A percentile compares a stretch with the other conserved stretches of the same genome.
These are phyloP conservation scores for Megalopta genalis DNA, from an alignment of 1,140 invertebrate species.

Conservation along the genomic window DNA sequence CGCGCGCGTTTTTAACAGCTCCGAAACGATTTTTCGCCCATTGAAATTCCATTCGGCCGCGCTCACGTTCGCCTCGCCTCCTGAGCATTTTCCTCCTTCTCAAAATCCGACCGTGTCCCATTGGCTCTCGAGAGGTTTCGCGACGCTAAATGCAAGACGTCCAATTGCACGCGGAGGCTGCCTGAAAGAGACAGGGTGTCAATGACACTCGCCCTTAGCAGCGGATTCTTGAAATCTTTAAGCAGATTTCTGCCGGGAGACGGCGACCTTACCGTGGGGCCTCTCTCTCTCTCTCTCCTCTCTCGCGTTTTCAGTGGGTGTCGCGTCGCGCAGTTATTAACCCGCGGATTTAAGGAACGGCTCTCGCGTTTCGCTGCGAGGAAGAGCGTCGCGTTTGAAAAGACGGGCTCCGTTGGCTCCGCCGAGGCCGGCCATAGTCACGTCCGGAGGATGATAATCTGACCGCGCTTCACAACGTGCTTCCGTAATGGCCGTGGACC, in stretches of 20 bases:
- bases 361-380: slow-evolving; percentile 19
- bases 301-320: slow-evolving; percentile 37
- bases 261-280: neutral
- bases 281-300: too few species aligned
- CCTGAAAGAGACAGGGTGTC: slow-evolving; percentile 22
- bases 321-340: slow-evolving; percentile 46
- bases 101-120: neutral
- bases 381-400: slow-evolving; percentile 38
- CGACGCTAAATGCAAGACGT: too few species aligned
- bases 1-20: too few species aligned
- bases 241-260: slow-evolving; percentile 18
- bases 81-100: neutral
- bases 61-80: too few species aligned
- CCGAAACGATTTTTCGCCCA: too few species aligned
- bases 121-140: neutral
- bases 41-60: too few species aligned
- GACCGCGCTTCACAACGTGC: slow-evolving; percentile 34
- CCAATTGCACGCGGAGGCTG: slow-evolving; percentile 18
- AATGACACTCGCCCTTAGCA: neutral
- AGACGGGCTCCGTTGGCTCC: neutral
- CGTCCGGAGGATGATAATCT: neutral
- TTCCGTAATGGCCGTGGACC: slow-evolving; percentile 32
- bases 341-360: slow-evolving; percentile 48
- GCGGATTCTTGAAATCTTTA: slow-evolving; percentile 41
- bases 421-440: neutral